Conservation (phyloP, 1,140 invertebrate species). For the Galleria mellonella region DNA sequence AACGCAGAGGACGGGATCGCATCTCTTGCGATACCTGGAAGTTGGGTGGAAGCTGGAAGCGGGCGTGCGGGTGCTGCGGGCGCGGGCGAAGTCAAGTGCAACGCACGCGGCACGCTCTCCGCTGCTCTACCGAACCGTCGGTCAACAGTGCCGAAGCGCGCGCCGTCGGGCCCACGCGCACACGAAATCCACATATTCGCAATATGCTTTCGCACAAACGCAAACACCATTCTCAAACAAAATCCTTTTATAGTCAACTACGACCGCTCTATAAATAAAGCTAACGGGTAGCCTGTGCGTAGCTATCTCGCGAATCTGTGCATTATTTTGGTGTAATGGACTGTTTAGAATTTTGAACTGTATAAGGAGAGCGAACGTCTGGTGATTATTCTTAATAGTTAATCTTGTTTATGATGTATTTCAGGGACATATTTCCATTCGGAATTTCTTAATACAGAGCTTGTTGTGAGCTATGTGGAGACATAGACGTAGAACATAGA, state of each 20-base stretch:
- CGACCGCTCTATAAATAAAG: slow-evolving; percentile 41
- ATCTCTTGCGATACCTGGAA: slow-evolving; percentile 12
- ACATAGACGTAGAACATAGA: too few relatives aligned
- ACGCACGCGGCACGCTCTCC: slow-evolving; percentile 28
- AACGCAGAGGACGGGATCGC: slow-evolving; percentile 5
- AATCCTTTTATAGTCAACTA: slow-evolving; percentile 36
- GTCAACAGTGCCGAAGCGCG: slow-evolving; percentile 54
- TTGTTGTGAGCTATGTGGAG: too few relatives aligned
- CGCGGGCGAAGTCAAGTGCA: slow-evolving; percentile 49
- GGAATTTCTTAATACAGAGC: too few relatives aligned
- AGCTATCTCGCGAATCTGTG: slow-evolving; percentile 22
- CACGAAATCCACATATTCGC: slow-evolving; percentile 43
- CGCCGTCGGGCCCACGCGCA: slow-evolving; percentile 57
- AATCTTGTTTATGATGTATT: slow-evolving; percentile 7
- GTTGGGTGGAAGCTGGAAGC: slow-evolving; percentile 14
- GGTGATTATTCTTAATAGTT: slow-evolving; percentile 17
- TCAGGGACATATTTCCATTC: neutral
- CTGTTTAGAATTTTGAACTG: slow-evolving; percentile 26
- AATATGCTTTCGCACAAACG: slow-evolving; percentile 26
- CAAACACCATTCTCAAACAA: slow-evolving; percentile 27
- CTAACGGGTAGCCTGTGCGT: slow-evolving; percentile 13
- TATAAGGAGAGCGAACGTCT: slow-evolving; percentile 22
- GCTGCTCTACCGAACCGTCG: neutral
- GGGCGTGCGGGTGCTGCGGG: slow-evolving; percentile 12
- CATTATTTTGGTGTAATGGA: slow-evolving; percentile 17